Percentiles rank a stretch among this genome's conserved stretches.
Evolutionary conservation across 2,797 vertebrate species (phyloP).

Genomic region (Coilia nasus): DNA sequence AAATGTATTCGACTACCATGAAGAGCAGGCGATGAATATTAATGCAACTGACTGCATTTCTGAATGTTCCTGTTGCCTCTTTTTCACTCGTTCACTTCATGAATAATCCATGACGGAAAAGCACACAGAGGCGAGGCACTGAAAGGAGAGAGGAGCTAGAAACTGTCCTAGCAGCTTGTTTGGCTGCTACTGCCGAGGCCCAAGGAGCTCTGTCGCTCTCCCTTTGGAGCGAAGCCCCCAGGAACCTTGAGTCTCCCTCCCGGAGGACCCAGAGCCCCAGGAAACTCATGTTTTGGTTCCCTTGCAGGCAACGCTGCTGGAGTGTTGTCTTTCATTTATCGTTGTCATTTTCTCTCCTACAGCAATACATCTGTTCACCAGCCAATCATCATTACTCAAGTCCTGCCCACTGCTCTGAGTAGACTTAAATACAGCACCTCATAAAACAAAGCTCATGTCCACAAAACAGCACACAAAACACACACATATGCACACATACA

Average conservation of each 20-base stretch:
- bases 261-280: neutral
- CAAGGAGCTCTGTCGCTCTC: neutral
- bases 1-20: neutral
- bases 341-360: neutral
- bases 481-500: slow-evolving; percentile 22
- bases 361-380: neutral
- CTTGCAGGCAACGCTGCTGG: neutral
- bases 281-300: neutral
- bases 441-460: neutral
- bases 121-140: slow-evolving; percentile 25
- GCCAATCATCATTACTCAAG: slow-evolving; percentile 14
- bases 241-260: too few relatives aligned
- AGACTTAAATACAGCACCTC: neutral
- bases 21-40: neutral
- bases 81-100: neutral
- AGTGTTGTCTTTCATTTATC: neutral
- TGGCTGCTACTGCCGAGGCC: neutral
- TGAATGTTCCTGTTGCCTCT: neutral
- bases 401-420: neutral
- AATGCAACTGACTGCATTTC: neutral
- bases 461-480: neutral
- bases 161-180: neutral
- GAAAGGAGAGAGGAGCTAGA: neutral
- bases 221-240: neutral
- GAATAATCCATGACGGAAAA: neutral